Conservation (phyloP, 2,888 invertebrate genomes). For the Drosophila trichaetosa region DNA sequence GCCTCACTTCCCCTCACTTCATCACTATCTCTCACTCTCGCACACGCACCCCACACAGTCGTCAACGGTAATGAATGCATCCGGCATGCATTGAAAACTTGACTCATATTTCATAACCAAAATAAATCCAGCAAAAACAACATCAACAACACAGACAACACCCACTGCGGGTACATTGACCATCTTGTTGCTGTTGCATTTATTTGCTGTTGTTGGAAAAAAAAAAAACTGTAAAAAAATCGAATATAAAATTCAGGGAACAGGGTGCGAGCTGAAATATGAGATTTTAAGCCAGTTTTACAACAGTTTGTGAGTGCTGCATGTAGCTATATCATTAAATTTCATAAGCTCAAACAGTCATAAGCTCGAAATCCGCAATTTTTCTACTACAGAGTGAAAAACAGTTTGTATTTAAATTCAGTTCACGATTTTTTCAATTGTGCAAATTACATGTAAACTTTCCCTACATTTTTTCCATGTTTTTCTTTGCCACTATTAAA, state of each 20-base stretch:
- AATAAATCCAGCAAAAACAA: conserved; percentile 40
- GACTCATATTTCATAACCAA: conserved; percentile 79
- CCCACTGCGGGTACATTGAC: conserved; percentile 68
- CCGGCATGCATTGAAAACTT: conserved; percentile 81
- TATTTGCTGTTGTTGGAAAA: conserved; percentile 37
- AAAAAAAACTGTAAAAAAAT: conserved; percentile 11
- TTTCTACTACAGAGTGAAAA: background rate
- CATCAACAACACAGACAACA: conserved; percentile 15
- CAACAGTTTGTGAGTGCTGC: conserved; percentile 34
- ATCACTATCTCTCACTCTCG: background rate
- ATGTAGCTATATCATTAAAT: conserved; percentile 59
- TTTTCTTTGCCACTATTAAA: conserved; percentile 39
- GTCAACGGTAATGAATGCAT: conserved; percentile 81
- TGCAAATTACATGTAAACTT: conserved; percentile 66
- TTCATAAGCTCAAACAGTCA: conserved; percentile 56
- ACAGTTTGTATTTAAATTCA: conserved; percentile 36
- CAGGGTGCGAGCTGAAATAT: conserved; percentile 34
- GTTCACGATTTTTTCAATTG: conserved; percentile 32
- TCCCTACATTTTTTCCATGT: conserved; percentile 14
- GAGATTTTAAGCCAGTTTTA: conserved; percentile 73
- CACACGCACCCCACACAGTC: conserved; percentile 45
- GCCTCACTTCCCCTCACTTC: conserved; percentile 1
- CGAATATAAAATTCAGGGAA: conserved; percentile 1
- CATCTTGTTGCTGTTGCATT: conserved; percentile 70
- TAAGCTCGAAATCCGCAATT: conserved; percentile 3